Evolutionary conservation across 2,797 vertebrate species (phyloP).

Genomic region (Ptychadena robeensis): DNA sequence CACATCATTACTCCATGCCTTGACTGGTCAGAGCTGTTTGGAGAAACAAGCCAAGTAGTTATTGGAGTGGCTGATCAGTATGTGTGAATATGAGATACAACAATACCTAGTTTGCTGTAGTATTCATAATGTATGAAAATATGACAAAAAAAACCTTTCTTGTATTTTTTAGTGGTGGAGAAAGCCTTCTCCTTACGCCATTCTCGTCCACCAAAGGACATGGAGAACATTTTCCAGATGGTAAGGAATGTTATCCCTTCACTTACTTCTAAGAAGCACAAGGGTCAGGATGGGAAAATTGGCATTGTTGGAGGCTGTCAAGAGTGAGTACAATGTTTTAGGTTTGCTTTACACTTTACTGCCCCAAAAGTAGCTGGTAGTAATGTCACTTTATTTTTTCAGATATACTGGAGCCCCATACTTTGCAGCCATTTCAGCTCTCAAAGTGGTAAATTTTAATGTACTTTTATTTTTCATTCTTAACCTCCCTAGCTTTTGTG

Average conservation of each 20-base stretch:
- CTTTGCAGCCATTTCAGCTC: slow-evolving; percentile 94
- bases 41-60: too few species aligned
- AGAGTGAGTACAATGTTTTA: slow-evolving; percentile 84
- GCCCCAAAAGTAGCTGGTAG: not conserved
- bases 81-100: too few species aligned
- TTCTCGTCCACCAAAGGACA: slow-evolving; percentile 75
- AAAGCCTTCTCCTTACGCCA: slow-evolving; percentile 80
- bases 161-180: slow-evolving; percentile 81
- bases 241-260: slow-evolving; percentile 88
- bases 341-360: not conserved
- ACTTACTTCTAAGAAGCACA: slow-evolving; percentile 88
- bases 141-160: not conserved
- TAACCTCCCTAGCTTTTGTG: too few species aligned
- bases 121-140: too few species aligned
- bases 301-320: slow-evolving; percentile 93
- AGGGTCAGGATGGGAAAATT: slow-evolving; percentile 93
- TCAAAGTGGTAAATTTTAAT: slow-evolving; percentile 89
- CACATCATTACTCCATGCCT: too few species aligned
- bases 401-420: slow-evolving; percentile 98
- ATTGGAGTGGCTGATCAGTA: too few species aligned
- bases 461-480: not conserved
- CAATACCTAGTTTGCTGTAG: not conserved
- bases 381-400: slow-evolving; percentile 44
- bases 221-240: slow-evolving; percentile 85
- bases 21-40: too few species aligned